Conservation (phyloP, 2,888 invertebrate genomes). For the Diploptera punctata region DNA sequence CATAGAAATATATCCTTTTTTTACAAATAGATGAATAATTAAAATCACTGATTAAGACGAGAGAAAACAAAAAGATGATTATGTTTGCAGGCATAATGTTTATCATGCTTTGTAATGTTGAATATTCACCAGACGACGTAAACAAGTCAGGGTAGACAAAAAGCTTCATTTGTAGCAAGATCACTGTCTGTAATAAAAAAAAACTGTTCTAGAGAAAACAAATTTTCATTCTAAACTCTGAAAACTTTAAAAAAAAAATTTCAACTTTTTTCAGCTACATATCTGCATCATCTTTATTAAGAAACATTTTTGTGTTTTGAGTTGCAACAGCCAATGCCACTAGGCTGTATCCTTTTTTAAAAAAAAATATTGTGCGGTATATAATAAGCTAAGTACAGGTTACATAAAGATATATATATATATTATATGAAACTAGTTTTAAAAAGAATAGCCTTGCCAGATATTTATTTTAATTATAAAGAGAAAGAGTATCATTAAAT, state of each 20-base stretch:
- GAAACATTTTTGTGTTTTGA: conserved; percentile 1
- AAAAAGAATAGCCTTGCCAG: conserved; percentile 40
- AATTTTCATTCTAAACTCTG: not conserved
- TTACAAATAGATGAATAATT: no score
- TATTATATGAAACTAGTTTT: conserved; percentile 37
- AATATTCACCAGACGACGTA: not conserved
- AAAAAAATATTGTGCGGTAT: conserved; percentile 28
- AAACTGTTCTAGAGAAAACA: not conserved
- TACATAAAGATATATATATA: conserved; percentile 39
- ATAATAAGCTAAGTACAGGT: conserved; percentile 34
- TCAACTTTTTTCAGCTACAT: conserved; percentile 6
- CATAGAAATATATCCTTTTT: no score
- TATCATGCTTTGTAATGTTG: not conserved
- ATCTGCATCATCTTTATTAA: conserved; percentile 11
- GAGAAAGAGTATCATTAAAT: not conserved
- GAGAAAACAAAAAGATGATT: not conserved
- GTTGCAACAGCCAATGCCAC: conserved; percentile 9
- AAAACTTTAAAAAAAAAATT: not conserved
- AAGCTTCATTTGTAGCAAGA: conserved; percentile 8
- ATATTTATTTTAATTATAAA: conserved; percentile 43
- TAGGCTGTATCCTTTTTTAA: conserved; percentile 10
- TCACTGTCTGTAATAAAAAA: not conserved
- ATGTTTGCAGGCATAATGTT: not conserved
- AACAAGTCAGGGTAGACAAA: conserved; percentile 3
- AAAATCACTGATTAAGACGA: no score